phyloP scores from a whole-genome alignment of 1,140 invertebrate species.

The Dolichoris vasculosae region DNA sequence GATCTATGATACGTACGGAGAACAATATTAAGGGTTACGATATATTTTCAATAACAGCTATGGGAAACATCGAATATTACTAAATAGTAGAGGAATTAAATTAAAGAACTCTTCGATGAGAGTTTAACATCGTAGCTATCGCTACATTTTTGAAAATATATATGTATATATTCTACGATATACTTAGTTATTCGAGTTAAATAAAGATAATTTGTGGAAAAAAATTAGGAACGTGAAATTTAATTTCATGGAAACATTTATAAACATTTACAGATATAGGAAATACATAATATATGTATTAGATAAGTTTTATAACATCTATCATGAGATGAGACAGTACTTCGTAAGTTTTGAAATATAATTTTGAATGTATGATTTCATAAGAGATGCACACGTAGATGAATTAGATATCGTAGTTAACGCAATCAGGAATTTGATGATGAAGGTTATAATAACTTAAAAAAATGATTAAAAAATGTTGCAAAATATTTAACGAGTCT shows the following conservation, averaged over 20 bases:
- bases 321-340: too few species aligned
- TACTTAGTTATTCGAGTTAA: conserved; percentile 27
- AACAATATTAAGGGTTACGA: conserved; percentile 28
- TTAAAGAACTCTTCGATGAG: conserved; percentile 28
- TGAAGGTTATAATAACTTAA: too few species aligned
- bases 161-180: conserved; percentile 46
- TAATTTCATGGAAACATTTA: neutral
- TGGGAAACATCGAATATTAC: conserved; percentile 6
- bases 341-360: neutral
- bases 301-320: neutral
- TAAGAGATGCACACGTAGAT: too few species aligned
- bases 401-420: too few species aligned
- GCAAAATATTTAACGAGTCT: conserved; percentile 28
- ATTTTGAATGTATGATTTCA: neutral
- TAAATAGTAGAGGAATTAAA: conserved; percentile 29
- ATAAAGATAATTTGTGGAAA: neutral
- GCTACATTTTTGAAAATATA: conserved; percentile 17
- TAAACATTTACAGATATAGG: neutral
- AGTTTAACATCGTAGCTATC: conserved; percentile 24
- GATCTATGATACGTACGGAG: conserved; percentile 25
- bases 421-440: too few species aligned
- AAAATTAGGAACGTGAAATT: conserved; percentile 37
- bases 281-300: neutral
- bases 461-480: conserved; percentile 30
- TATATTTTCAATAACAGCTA: conserved; percentile 22